Conservation (phyloP, 2,113 vertebrate species). For the Otis tarda region DNA sequence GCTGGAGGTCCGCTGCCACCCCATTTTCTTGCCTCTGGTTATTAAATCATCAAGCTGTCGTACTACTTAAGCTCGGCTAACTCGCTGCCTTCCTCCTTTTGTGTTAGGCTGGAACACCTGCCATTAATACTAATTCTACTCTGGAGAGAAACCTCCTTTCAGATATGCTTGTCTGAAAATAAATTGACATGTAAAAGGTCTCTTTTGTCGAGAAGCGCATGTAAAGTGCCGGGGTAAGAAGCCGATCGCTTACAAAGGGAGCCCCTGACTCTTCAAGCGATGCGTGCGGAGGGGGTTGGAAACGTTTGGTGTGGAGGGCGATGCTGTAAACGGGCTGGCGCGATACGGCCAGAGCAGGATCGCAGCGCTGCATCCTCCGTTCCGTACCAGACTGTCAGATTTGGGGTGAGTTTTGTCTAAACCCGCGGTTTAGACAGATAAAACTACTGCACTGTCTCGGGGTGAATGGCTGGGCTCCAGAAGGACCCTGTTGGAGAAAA, state of each 20-base stretch:
- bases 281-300: neutral
- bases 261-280: neutral
- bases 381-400: neutral
- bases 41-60: slow-evolving; percentile 70
- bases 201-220: slow-evolving; percentile 19
- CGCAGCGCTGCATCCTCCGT: neutral
- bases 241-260: slow-evolving; percentile 27
- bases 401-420: neutral
- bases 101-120: slow-evolving; percentile 45
- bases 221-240: slow-evolving; percentile 28
- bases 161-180: slow-evolving; percentile 70
- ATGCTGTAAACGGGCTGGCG: neutral
- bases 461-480: neutral
- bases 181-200: slow-evolving; percentile 68
- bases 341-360: neutral
- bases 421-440: neutral
- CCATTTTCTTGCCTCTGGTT: slow-evolving; percentile 39
- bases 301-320: neutral
- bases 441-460: fast-evolving
- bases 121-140: slow-evolving; percentile 56
- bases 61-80: neutral
- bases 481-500: neutral
- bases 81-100: slow-evolving; percentile 55
- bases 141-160: slow-evolving; percentile 54
- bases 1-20: slow-evolving; percentile 37